A percentile compares a stretch with the other conserved stretches of the same genome.
These are phyloP conservation scores for Cephus pygmeus DNA, from an alignment of 2,888 invertebrate genomes.

Conservation along the genomic window DNA sequence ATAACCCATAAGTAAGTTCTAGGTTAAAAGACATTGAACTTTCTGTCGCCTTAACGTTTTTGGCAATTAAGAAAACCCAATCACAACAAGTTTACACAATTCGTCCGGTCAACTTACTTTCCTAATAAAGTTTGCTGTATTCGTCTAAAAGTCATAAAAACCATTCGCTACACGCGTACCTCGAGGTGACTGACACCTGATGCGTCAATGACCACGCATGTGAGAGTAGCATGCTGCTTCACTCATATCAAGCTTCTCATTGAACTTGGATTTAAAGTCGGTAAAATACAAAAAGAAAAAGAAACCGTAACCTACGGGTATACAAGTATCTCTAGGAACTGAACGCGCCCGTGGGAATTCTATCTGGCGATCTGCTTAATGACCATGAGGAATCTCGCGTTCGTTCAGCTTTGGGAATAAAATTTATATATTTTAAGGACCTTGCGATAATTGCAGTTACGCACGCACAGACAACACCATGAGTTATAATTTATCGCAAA, in stretches of 20 bases:
- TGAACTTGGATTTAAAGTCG: neutral
- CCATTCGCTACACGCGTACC: constrained; percentile 1
- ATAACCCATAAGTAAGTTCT: neutral
- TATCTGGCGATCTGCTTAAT: neutral
- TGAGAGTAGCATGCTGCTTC: constrained; percentile 27
- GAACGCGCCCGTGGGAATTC: neutral
- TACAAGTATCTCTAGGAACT: neutral
- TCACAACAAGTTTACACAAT: neutral
- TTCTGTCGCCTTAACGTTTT: neutral
- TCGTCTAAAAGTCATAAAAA: neutral
- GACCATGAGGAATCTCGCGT: neutral
- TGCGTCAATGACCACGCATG: constrained; percentile 62
- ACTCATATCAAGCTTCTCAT: neutral
- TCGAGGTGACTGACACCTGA: constrained; percentile 65
- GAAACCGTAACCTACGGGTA: neutral
- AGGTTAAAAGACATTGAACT: neutral
- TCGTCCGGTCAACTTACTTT: neutral
- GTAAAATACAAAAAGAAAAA: neutral
- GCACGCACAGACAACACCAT: neutral
- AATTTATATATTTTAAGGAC: neutral
- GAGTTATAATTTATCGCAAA: neutral
- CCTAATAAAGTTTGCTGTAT: neutral
- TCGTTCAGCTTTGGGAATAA: neutral
- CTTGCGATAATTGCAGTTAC: neutral
- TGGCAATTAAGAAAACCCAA: neutral